Percentiles rank a stretch among this genome's conserved stretches.
Evolutionary conservation across 2,797 vertebrate species (phyloP).

Genomic region (Enteromius fasciolatus): DNA sequence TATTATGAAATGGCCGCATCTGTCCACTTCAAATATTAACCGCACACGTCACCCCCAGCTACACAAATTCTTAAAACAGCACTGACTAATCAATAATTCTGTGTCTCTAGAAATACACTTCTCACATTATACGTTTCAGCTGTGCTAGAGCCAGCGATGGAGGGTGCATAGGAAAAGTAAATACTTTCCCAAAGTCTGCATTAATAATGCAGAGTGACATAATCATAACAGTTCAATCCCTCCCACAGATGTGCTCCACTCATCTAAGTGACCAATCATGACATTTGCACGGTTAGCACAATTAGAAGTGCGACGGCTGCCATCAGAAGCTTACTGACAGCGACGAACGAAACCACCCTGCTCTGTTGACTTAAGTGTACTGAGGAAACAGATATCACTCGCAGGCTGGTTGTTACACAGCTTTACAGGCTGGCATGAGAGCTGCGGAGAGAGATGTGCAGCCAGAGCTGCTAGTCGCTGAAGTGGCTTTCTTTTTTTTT

Average conservation of each 20-base stretch:
- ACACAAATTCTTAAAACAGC: constrained; percentile 30
- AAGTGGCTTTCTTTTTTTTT: constrained; percentile 26
- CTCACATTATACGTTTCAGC: constrained; percentile 10
- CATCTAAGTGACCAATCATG: not conserved
- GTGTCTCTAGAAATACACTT: constrained; percentile 3
- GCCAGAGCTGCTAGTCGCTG: constrained; percentile 23
- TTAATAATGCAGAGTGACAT: constrained; percentile 37
- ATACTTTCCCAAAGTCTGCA: constrained; percentile 24
- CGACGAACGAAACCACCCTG: constrained; percentile 22
- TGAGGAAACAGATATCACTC: constrained; percentile 63
- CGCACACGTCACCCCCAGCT: constrained; percentile 15
- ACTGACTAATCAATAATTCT: constrained; percentile 21
- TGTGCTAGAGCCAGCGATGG: constrained; percentile 23
- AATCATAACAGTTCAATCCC: constrained; percentile 31
- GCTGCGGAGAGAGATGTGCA: constrained; percentile 23
- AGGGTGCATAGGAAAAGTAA: not conserved
- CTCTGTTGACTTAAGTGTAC: constrained; percentile 43
- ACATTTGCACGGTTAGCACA: not conserved
- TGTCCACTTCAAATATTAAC: constrained; percentile 35
- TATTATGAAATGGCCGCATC: constrained; percentile 28
- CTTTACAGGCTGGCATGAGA: constrained; percentile 65
- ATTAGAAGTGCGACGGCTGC: not conserved
- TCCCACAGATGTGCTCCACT: constrained; percentile 40
- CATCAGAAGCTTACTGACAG: constrained; percentile 17
- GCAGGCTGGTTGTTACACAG: constrained; percentile 66